Conservation (phyloP, 2,888 invertebrate genomes). For the Melinaea menophilus region DNA sequence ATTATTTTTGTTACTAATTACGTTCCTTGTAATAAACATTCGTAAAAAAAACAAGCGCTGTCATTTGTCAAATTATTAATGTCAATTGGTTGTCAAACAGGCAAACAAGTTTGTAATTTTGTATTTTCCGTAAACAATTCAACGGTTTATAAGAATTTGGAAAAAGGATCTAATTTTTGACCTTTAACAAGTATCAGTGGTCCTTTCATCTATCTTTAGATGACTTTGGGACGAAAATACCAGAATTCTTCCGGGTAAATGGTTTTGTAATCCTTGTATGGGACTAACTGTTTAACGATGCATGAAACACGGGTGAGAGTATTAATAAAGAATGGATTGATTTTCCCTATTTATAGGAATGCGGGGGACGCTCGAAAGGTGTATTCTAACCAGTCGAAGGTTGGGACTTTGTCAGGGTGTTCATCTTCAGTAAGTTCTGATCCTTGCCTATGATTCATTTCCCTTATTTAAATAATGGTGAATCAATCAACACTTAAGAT, state of each 20-base stretch:
- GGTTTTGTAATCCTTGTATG: conserved; percentile 52
- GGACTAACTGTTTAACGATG: conserved; percentile 57
- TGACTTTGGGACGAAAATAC: conserved; percentile 75
- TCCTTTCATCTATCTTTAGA: conserved; percentile 39
- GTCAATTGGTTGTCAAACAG: conserved; percentile 18
- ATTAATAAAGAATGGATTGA: conserved; percentile 66
- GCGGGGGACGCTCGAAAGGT: conserved; percentile 74
- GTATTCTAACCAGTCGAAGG: conserved; percentile 79
- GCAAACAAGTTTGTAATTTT: conserved; percentile 13
- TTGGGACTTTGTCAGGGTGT: conserved; percentile 82
- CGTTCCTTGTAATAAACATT: neutral
- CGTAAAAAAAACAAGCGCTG: neutral
- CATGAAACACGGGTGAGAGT: conserved; percentile 55
- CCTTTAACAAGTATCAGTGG: conserved; percentile 16
- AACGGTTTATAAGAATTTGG: conserved; percentile 17
- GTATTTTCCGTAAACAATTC: conserved; percentile 24
- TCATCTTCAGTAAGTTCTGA: conserved; percentile 81
- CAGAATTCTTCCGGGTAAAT: conserved; percentile 75
- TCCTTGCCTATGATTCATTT: conserved; percentile 26
- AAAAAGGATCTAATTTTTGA: conserved; percentile 15
- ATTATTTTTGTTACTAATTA: too few species aligned
- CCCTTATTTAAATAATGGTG: conserved; percentile 8
- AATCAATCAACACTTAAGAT: neutral
- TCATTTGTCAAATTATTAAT: conserved; percentile 11
- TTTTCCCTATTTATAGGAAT: conserved; percentile 77